Evolutionary conservation across 2,113 vertebrate genomes (phyloP).

Genomic region (Malurus elegans): DNA sequence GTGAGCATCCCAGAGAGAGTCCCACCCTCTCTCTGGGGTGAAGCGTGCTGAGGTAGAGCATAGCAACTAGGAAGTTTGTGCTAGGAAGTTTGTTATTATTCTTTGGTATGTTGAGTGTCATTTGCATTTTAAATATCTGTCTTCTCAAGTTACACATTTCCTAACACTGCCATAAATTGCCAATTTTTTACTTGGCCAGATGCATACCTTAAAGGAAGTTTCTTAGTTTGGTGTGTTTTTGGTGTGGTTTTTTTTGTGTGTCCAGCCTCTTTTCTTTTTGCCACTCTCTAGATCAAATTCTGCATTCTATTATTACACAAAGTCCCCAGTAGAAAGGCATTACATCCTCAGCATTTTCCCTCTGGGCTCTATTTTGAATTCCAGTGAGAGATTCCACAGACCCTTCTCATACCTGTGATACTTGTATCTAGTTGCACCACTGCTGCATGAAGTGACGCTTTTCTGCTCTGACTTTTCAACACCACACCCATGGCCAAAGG

Average conservation of each 20-base stretch:
- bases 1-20: background rate
- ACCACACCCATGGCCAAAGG: background rate
- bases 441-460: background rate
- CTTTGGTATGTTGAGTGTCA: background rate
- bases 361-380: background rate
- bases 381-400: background rate
- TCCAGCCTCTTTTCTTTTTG: background rate
- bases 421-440: background rate
- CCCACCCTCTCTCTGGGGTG: background rate
- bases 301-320: background rate
- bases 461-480: background rate
- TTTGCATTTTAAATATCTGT: background rate
- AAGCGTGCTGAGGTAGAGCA: background rate
- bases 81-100: background rate
- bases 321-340: background rate
- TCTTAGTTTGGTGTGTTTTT: background rate
- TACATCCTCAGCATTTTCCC: background rate
- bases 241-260: background rate
- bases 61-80: background rate
- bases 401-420: background rate
- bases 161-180: background rate
- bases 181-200: background rate
- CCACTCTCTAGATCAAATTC: background rate
- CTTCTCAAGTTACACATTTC: background rate
- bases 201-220: background rate